Conservation (phyloP, 2,888 invertebrate genomes). For the Polydrusus tereticollis region DNA sequence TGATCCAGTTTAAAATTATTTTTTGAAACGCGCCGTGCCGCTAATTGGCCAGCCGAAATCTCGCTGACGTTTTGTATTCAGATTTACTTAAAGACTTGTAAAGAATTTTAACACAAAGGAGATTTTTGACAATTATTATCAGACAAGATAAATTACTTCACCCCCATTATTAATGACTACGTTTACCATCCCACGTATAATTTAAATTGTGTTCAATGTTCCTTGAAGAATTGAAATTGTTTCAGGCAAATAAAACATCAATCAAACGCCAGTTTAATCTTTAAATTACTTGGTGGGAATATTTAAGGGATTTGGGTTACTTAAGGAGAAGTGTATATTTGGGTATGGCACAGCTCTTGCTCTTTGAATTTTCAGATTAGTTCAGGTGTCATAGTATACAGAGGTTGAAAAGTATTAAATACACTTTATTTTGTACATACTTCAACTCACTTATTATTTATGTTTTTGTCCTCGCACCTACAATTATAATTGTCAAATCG, state of each 20-base stretch:
- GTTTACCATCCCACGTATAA: not conserved
- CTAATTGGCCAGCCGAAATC: not conserved
- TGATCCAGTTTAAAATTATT: too few relatives aligned
- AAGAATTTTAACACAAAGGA: conserved; percentile 2
- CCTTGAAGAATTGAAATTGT: conserved; percentile 10
- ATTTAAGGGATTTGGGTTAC: not conserved
- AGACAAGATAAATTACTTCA: conserved; percentile 5
- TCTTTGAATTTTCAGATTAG: too few relatives aligned
- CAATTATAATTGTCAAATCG: too few relatives aligned
- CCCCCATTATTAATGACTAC: conserved; percentile 5
- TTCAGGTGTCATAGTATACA: too few relatives aligned
- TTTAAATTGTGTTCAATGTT: conserved; percentile 14
- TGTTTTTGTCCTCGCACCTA: too few relatives aligned
- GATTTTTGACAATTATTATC: conserved; percentile 12
- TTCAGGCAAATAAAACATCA: conserved; percentile 15
- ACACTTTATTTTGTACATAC: too few relatives aligned
- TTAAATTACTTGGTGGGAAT: not conserved
- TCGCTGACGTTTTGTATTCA: not conserved
- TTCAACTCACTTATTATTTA: too few relatives aligned
- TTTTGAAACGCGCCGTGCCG: not conserved
- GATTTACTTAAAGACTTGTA: conserved; percentile 7
- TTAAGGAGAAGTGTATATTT: too few relatives aligned
- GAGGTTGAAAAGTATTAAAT: too few relatives aligned
- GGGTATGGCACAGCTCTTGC: too few relatives aligned
- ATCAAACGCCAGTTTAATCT: conserved; percentile 10